Percentiles rank a stretch among this genome's conserved stretches.
These are phyloP conservation scores for Metridium senile DNA, from an alignment of 92 coral and sea anemone genomes.

Conservation along the genomic window DNA sequence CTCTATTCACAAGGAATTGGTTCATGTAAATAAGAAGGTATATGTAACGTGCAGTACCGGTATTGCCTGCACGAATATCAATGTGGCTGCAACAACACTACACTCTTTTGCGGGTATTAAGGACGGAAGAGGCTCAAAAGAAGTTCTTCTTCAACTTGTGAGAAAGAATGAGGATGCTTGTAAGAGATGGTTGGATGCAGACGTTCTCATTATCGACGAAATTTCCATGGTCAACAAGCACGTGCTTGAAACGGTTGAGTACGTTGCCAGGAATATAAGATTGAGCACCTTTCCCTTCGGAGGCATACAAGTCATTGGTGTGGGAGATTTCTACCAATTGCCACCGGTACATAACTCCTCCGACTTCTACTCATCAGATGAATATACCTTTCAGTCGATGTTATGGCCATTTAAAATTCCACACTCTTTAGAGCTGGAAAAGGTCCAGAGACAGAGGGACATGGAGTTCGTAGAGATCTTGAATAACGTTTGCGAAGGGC, in stretches of 20 bases:
- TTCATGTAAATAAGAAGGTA: neutral
- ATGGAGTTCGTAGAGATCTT: neutral
- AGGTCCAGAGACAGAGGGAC: neutral
- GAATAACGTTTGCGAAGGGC: neutral
- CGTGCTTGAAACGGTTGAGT: neutral
- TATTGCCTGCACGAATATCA: neutral
- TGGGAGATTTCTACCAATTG: neutral
- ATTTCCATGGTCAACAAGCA: neutral
- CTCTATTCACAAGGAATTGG: neutral
- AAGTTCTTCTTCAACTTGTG: neutral
- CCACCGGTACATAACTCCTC: neutral
- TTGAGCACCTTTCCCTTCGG: neutral
- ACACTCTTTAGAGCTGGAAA: neutral
- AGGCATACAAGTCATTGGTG: neutral
- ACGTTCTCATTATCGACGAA: neutral
- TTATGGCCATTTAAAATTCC: neutral
- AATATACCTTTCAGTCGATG: neutral
- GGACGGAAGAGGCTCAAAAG: neutral
- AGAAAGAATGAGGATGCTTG: neutral
- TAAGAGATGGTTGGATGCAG: neutral
- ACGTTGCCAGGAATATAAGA: neutral
- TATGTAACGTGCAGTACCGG: neutral
- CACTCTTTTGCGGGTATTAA: neutral
- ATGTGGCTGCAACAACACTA: neutral
- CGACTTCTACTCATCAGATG: neutral